Percentiles rank a stretch among this genome's conserved stretches.
These are phyloP conservation scores for Dendrolimus houi DNA, from an alignment of 2,888 invertebrate genomes.

Conservation along the genomic window DNA sequence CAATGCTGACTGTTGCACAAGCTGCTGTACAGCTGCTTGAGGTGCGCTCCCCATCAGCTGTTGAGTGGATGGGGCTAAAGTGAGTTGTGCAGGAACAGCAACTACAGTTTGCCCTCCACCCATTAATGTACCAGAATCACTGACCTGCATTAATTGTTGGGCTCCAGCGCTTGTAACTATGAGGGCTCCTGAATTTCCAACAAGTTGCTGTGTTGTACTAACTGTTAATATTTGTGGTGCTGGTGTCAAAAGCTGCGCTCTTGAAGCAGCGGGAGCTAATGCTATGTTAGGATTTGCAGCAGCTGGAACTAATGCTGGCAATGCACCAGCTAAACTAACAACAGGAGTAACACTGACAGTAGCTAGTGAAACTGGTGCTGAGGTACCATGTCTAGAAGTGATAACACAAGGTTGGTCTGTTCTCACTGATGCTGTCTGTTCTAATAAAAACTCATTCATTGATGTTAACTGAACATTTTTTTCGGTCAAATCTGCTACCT, in stretches of 20 bases:
- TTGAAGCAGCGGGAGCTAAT: slow-evolving; percentile 59
- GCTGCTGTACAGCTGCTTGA: slow-evolving; percentile 60
- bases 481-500: slow-evolving; percentile 60
- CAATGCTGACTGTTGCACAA: slow-evolving; percentile 58
- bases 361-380: slow-evolving; percentile 64
- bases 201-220: slow-evolving; percentile 65
- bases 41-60: slow-evolving; percentile 59
- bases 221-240: slow-evolving; percentile 66
- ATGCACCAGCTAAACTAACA: slow-evolving; percentile 59
- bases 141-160: slow-evolving; percentile 70
- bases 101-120: slow-evolving; percentile 67
- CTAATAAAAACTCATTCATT: slow-evolving; percentile 68
- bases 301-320: slow-evolving; percentile 59
- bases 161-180: slow-evolving; percentile 71
- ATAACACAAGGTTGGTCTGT: slow-evolving; percentile 65
- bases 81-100: slow-evolving; percentile 65
- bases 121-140: slow-evolving; percentile 68
- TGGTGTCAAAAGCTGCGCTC: slow-evolving; percentile 62
- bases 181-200: slow-evolving; percentile 64
- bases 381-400: slow-evolving; percentile 63
- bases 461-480: slow-evolving; percentile 64
- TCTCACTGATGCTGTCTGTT: slow-evolving; percentile 58
- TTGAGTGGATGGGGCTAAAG: slow-evolving; percentile 53
- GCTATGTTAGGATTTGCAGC: slow-evolving; percentile 55
- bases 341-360: slow-evolving; percentile 70